A percentile compares a stretch with the other conserved stretches of the same genome.
phyloP scores from a whole-genome alignment of 2,888 invertebrate species.

The Cosmorhoe ocellata region DNA sequence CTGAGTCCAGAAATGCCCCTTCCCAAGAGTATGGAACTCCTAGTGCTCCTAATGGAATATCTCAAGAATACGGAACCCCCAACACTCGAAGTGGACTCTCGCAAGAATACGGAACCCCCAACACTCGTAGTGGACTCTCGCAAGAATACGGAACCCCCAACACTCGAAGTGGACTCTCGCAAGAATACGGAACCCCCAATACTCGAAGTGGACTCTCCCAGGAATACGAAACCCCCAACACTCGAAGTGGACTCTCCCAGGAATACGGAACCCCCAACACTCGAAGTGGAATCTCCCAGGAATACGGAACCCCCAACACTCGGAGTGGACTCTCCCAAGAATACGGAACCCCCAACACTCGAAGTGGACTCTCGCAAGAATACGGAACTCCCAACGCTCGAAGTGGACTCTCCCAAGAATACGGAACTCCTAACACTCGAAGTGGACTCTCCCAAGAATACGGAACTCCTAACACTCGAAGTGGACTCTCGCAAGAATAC shows the following conservation, averaged over 20 bases:
- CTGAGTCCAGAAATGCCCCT: slow-evolving; percentile 36
- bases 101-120: slow-evolving; percentile 47
- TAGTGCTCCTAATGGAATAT: slow-evolving; percentile 8
- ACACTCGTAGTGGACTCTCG: slow-evolving; percentile 35
- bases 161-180: slow-evolving; percentile 29
- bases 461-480: slow-evolving; percentile 40
- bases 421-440: slow-evolving; percentile 36
- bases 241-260: slow-evolving; percentile 22
- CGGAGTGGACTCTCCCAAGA: slow-evolving; percentile 34
- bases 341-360: slow-evolving; percentile 45
- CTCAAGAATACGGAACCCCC: background rate
- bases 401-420: background rate
- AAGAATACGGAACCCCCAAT: background rate
- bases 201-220: slow-evolving; percentile 34
- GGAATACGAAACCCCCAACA: slow-evolving; percentile 34
- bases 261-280: slow-evolving; percentile 29
- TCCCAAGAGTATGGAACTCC: slow-evolving; percentile 50
- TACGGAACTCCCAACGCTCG: slow-evolving; percentile 6
- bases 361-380: background rate
- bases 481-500: slow-evolving; percentile 17
- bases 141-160: slow-evolving; percentile 46
- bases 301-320: slow-evolving; percentile 36
- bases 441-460: slow-evolving; percentile 43
- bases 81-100: slow-evolving; percentile 4
- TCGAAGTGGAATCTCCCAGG: slow-evolving; percentile 28